Conservation (phyloP, 2,113 vertebrate genomes). For the Chloropsis hardwickii region DNA sequence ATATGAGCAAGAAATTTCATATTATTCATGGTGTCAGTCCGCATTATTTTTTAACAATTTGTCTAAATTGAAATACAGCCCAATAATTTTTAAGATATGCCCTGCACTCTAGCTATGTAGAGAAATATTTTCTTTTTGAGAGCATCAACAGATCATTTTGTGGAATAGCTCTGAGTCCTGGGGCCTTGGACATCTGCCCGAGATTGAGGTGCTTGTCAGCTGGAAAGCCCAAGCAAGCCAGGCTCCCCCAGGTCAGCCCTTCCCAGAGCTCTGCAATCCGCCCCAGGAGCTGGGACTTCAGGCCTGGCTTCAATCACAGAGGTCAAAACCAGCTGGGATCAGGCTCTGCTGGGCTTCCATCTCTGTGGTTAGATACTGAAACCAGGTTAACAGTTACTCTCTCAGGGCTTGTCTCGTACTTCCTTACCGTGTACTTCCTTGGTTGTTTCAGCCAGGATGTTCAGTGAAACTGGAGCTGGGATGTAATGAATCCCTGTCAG, state of each 20-base stretch:
- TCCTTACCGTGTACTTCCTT: slow-evolving; percentile 66
- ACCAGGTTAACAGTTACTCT: not conserved
- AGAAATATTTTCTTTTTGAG: not conserved
- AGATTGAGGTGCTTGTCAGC: not conserved
- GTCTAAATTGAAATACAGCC: not conserved
- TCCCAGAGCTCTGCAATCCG: not conserved
- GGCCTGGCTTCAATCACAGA: not conserved
- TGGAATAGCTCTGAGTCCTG: not conserved
- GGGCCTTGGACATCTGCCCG: accelerated
- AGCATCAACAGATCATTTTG: not conserved
- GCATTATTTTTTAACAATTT: not conserved
- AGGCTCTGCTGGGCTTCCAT: not conserved
- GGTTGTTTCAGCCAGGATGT: slow-evolving; percentile 41
- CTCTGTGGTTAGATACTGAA: not conserved
- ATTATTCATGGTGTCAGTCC: not conserved
- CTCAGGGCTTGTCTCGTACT: not conserved
- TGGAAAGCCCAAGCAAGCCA: not conserved
- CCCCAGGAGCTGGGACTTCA: not conserved
- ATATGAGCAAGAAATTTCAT: not conserved
- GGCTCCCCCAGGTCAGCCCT: not conserved
- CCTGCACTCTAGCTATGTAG: not conserved
- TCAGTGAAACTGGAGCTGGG: slow-evolving; percentile 44
- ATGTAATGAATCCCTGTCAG: slow-evolving; percentile 70
- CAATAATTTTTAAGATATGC: not conserved
- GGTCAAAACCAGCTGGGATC: not conserved